These are phyloP conservation scores for Myotis pilosus DNA, from an alignment of 2,797 vertebrate genomes.

Conservation along the genomic window DNA sequence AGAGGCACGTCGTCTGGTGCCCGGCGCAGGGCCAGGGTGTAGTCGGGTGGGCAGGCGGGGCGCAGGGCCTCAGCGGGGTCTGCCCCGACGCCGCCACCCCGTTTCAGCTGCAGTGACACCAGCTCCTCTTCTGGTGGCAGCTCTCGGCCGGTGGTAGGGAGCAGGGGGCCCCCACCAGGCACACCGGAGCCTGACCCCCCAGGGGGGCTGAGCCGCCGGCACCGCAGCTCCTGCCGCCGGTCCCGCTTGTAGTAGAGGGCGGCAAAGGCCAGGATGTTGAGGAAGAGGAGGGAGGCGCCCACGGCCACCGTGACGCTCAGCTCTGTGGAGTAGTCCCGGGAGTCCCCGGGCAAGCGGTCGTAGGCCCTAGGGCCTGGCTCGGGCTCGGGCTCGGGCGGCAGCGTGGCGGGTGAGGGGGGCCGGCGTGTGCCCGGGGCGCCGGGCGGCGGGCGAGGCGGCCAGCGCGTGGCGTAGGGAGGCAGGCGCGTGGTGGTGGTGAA, in stretches of 20 bases:
- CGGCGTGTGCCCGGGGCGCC: constrained; percentile 87
- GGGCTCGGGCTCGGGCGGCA: constrained; percentile 82
- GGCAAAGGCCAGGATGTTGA: constrained; percentile 95
- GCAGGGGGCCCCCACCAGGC: constrained; percentile 68
- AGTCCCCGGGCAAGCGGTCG: constrained; percentile 89
- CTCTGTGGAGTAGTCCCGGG: constrained; percentile 94
- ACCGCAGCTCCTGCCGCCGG: constrained; percentile 91
- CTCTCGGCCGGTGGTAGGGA: constrained; percentile 87
- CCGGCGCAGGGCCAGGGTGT: constrained; percentile 92
- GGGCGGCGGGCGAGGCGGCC: constrained; percentile 80
- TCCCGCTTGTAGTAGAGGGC: constrained; percentile 96
- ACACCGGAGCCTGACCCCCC: constrained; percentile 82
- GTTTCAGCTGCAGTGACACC: constrained; percentile 95
- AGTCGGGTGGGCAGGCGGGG: constrained; percentile 94
- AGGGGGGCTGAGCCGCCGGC: constrained; percentile 90
- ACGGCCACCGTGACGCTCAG: constrained; percentile 94
- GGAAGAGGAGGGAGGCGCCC: constrained; percentile 94
- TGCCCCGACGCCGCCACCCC: constrained; percentile 83
- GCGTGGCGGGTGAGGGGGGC: constrained; percentile 87
- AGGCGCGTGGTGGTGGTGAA: constrained; percentile 88
- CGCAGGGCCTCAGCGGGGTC: constrained; percentile 81
- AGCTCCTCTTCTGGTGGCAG: constrained; percentile 93
- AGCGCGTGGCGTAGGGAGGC: constrained; percentile 82
- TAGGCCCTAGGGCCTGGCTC: constrained; percentile 84
- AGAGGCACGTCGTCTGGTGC: constrained; percentile 94